Percentiles rank a stretch among this genome's conserved stretches.
phyloP scores from a whole-genome alignment of 1,140 invertebrate genomes.

The Babylonia areolata region DNA sequence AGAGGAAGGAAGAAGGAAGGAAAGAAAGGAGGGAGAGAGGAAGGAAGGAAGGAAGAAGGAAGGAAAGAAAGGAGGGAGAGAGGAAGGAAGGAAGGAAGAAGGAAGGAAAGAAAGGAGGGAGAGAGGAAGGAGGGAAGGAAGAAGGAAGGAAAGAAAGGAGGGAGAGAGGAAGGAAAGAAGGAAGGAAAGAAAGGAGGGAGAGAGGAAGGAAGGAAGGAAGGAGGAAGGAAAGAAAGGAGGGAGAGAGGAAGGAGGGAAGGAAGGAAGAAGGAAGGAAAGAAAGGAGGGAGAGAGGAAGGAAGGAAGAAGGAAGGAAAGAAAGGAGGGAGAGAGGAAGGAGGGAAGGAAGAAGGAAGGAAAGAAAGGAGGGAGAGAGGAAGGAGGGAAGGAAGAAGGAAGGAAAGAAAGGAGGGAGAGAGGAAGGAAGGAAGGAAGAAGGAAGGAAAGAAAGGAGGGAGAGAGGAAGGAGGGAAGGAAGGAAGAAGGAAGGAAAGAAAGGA shows the following conservation, averaged over 20 bases:
- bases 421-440: background rate
- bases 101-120: slow-evolving; percentile 21
- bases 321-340: no score
- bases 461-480: background rate
- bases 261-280: background rate
- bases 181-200: background rate
- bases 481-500: background rate
- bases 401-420: no score
- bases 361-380: background rate
- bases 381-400: background rate
- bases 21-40: slow-evolving; percentile 6
- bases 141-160: no score
- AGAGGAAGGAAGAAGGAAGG: background rate
- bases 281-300: no score
- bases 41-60: slow-evolving; percentile 42
- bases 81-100: background rate
- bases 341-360: background rate
- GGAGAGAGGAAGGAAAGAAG: no score
- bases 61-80: background rate
- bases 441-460: background rate
- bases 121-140: background rate
- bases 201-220: background rate
- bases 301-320: no score
- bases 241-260: background rate
- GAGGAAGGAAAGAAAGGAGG: background rate